Base-by-base conservation (phyloP, 2,888 invertebrate species). In the Nephrocerus scutellatus region DNA sequence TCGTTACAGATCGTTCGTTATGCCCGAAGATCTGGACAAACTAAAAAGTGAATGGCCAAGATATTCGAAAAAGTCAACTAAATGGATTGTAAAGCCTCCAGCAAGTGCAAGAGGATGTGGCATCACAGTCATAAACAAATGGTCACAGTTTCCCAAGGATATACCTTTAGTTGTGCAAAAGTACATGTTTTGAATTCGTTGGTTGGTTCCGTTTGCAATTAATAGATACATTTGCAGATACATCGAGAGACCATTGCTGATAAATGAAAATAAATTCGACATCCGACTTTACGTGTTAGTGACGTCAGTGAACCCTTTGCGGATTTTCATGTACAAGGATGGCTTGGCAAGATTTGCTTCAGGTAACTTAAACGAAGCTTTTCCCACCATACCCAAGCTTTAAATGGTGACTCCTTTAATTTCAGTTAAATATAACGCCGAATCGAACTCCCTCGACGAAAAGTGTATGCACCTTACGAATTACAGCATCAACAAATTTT, bases 21-120 rank as follows among this genome's bases (percentile, higher is more conserved):
- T 96, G 61, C 97, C 96, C 0, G 84, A 86, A 51, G 95, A 91
- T 59, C 61, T 85, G 50, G 84, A 85, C 56, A 66, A 78, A 43
- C 71, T 97, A 52, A 84, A 88, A 48, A 79, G 85, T 43, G 82
- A 84, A 5, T 93, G 96, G 90, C 87, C 90, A 35, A 83, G 82
- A 54, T 73, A 76, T 47, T 77, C 79, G 1, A 81, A 82, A 1
- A 78, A 77, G 46, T 78, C 82, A 50, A 85, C 87, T 53, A 87
- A 80, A 62, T 95, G 96, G 89, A 97, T 97, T 55, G 83, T 97
- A 5, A 97, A 97, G 66, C 97, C 97, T 33, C 97, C 97, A 1
- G 97, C 97, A 0, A 92, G 93, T 31, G 97, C 98, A 0, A 76
- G 97, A 28, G 98, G 97, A 5, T 86, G 88, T 0, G 98, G 98